Percentiles rank a stretch among this genome's conserved stretches.
These are phyloP conservation scores for Philereme transversata DNA, from an alignment of 2,888 invertebrate species.

Conservation along the genomic window DNA sequence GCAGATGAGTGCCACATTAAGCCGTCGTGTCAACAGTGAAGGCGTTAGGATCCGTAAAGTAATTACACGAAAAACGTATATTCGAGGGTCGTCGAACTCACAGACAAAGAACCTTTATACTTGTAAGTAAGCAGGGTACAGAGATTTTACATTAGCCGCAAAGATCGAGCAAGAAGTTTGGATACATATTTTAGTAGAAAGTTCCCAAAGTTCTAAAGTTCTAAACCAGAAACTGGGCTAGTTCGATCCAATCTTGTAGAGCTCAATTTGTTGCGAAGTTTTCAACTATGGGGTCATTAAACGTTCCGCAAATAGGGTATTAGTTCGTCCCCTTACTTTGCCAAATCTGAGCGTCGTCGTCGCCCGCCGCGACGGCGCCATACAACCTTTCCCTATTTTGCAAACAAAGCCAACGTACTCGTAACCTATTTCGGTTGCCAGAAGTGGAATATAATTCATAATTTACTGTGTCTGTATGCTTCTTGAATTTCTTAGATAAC, in stretches of 20 bases:
- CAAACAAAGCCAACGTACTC: conserved; percentile 43
- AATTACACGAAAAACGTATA: conserved; percentile 54
- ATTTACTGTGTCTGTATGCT: conserved; percentile 15
- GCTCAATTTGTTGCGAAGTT: conserved; percentile 40
- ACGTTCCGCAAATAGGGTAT: conserved; percentile 52
- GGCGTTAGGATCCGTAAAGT: conserved; percentile 48
- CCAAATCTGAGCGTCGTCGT: conserved; percentile 49
- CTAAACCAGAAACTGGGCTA: conserved; percentile 19
- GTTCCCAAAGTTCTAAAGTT: conserved; percentile 28
- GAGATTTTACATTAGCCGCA: conserved; percentile 24
- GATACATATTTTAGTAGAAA: conserved; percentile 28
- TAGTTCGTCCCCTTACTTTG: conserved; percentile 48
- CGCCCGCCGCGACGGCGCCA: conserved; percentile 46
- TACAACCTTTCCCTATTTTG: conserved; percentile 50
- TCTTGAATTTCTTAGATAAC: conserved; percentile 15
- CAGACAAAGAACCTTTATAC: conserved; percentile 32
- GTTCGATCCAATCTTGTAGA: conserved; percentile 31
- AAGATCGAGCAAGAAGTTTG: conserved; percentile 16
- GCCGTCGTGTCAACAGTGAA: conserved; percentile 50
- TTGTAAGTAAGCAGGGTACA: conserved; percentile 20
- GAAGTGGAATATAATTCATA: conserved; percentile 38
- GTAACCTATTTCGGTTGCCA: conserved; percentile 58
- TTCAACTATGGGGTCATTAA: conserved; percentile 49
- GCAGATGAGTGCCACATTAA: conserved; percentile 47
- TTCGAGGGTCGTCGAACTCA: conserved; percentile 36